These are phyloP conservation scores for Cephalopachus bancanus DNA, from an alignment of 2,797 vertebrate species.

Conservation along the genomic window DNA sequence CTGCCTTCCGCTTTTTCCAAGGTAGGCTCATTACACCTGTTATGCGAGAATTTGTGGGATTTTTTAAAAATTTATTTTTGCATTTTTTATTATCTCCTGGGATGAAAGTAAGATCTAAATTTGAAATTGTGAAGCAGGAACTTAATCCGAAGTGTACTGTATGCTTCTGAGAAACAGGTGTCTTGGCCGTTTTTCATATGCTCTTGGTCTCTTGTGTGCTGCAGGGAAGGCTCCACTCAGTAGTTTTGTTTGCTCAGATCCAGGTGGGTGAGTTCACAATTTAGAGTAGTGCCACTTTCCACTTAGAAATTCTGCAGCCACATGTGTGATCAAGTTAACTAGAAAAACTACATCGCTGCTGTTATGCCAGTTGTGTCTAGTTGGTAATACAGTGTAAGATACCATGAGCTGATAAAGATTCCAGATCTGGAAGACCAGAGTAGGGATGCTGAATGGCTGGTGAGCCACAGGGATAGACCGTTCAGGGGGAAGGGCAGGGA, in stretches of 20 bases:
- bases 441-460: background rate
- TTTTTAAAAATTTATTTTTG: conserved; percentile 31
- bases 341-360: conserved; percentile 19
- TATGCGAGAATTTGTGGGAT: background rate
- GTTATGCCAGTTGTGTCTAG: background rate
- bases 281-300: conserved; percentile 4
- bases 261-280: background rate
- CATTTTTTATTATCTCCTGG: conserved; percentile 17
- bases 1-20: conserved; percentile 31
- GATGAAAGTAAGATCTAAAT: conserved; percentile 1
- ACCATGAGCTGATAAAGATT: background rate
- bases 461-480: background rate
- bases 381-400: conserved; percentile 52
- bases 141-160: background rate
- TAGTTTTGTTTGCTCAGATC: background rate
- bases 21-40: background rate
- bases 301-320: conserved; percentile 15
- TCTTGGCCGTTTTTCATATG: background rate
- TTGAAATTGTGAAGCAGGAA: conserved; percentile 35
- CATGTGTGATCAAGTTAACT: conserved; percentile 48
- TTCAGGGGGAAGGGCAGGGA: conserved; percentile 15
- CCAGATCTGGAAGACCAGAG: background rate
- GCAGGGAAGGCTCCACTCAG: background rate
- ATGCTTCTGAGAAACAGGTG: conserved; percentile 1
- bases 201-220: conserved; percentile 49